A percentile compares a stretch with the other conserved stretches of the same genome.
Evolutionary conservation across 2,113 vertebrate species (phyloP).

Genomic region (Lontra canadensis): DNA sequence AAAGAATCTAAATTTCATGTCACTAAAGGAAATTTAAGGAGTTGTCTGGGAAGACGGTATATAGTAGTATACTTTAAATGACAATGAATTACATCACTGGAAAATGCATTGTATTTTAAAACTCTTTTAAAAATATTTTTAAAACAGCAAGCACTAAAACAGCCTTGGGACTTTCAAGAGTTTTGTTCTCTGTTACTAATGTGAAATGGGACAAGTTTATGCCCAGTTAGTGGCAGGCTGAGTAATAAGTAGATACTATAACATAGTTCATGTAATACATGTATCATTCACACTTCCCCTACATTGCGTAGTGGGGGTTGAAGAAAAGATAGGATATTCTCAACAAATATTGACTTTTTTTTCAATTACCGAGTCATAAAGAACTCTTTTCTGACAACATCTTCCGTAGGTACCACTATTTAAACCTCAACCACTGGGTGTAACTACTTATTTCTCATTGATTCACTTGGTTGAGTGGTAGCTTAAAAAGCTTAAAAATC

Average conservation of each 20-base stretch:
- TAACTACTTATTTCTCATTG: not conserved
- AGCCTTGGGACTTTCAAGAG: not conserved
- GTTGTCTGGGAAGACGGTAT: not conserved
- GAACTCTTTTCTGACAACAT: not conserved
- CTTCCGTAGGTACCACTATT: not conserved
- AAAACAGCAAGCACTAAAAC: not conserved
- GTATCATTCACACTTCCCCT: not conserved
- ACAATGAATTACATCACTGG: not conserved
- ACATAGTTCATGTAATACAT: not conserved
- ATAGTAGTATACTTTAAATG: constrained; percentile 2
- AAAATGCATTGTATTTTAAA: constrained; percentile 7
- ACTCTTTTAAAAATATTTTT: not conserved
- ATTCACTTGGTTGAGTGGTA: not conserved
- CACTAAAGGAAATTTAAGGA: not conserved
- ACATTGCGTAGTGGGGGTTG: not conserved
- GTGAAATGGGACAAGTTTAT: not conserved
- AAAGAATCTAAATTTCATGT: not conserved
- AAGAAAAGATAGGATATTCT: not conserved
- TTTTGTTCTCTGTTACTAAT: not conserved
- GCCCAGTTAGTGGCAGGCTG: not conserved
- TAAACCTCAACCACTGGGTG: not conserved
- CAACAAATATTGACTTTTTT: not conserved
- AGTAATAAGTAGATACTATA: not conserved
- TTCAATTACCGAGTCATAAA: not conserved
- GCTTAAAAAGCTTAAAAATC: constrained; percentile 17